Evolutionary conservation across 2,888 invertebrate genomes (phyloP).

Genomic region (Trisateles emortualis): DNA sequence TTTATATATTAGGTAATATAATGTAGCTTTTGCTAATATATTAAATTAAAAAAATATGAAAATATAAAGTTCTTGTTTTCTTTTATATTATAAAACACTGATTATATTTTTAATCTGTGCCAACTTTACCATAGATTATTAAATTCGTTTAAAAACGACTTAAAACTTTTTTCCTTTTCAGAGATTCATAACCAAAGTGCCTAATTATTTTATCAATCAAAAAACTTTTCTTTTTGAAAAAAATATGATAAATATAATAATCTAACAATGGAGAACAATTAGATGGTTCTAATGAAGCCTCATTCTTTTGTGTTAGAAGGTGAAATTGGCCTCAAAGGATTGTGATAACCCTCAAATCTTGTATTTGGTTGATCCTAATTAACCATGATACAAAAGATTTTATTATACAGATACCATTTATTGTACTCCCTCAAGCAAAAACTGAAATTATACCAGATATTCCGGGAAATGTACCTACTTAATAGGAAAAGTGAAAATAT

Average conservation of each 20-base stretch:
- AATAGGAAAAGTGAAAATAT: too few species aligned
- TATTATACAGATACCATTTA: neutral
- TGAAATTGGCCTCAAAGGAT: constrained; percentile 6
- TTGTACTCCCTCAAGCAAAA: neutral
- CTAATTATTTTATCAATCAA: neutral
- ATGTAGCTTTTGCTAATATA: too few species aligned
- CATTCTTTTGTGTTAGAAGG: constrained; percentile 6
- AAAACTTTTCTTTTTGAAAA: neutral
- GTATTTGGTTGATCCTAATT: constrained; percentile 6
- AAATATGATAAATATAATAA: neutral
- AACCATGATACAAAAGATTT: constrained; percentile 3
- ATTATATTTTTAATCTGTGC: too few species aligned
- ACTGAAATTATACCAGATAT: neutral
- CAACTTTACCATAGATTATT: too few species aligned
- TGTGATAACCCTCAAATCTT: neutral
- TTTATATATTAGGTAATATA: too few species aligned
- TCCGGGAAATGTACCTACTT: neutral
- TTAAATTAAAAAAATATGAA: too few species aligned
- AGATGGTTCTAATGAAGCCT: constrained; percentile 1
- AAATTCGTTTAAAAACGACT: too few species aligned
- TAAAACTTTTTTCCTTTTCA: too few species aligned
- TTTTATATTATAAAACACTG: too few species aligned
- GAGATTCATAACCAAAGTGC: too few species aligned
- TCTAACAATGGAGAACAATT: constrained; percentile 12
- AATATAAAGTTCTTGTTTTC: too few species aligned